phyloP scores from a whole-genome alignment of 2,888 invertebrate species.

The Metopia argyrocephala region DNA sequence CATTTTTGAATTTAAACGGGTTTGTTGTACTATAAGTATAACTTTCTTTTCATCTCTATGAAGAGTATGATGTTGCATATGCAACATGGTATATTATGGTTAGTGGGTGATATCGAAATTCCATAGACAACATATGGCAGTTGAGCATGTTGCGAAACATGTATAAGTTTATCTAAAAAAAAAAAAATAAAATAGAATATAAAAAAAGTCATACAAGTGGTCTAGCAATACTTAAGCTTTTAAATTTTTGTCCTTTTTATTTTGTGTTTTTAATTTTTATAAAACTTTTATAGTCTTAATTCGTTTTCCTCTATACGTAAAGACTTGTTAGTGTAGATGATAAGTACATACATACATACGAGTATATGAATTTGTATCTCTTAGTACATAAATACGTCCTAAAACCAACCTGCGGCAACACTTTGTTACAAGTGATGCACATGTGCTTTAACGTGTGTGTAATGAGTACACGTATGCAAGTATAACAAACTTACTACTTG shows the following conservation, averaged over 20 bases:
- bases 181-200: background rate
- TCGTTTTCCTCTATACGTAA: slow-evolving; percentile 12
- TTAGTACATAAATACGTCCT: slow-evolving; percentile 42
- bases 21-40: slow-evolving; percentile 46
- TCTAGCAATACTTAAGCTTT: slow-evolving; percentile 62
- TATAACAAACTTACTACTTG: slow-evolving; percentile 26
- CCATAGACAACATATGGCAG: slow-evolving; percentile 15
- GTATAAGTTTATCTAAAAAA: background rate
- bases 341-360: background rate
- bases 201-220: slow-evolving; percentile 56
- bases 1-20: slow-evolving; percentile 3
- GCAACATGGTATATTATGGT: slow-evolving; percentile 1
- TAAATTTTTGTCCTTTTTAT: background rate
- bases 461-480: slow-evolving; percentile 18
- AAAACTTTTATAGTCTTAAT: slow-evolving; percentile 11
- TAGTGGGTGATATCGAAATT: slow-evolving; percentile 25
- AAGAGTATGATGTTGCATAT: slow-evolving; percentile 30
- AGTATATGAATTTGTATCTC: slow-evolving; percentile 4
- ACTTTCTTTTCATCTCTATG: slow-evolving; percentile 3
- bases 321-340: background rate
- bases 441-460: slow-evolving; percentile 16
- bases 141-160: slow-evolving; percentile 44
- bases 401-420: slow-evolving; percentile 61
- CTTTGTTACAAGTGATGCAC: slow-evolving; percentile 57
- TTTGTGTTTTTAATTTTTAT: slow-evolving; percentile 32